Evolutionary conservation across 2,797 vertebrate genomes (phyloP).

Genomic region (Pipistrellus kuhlii): DNA sequence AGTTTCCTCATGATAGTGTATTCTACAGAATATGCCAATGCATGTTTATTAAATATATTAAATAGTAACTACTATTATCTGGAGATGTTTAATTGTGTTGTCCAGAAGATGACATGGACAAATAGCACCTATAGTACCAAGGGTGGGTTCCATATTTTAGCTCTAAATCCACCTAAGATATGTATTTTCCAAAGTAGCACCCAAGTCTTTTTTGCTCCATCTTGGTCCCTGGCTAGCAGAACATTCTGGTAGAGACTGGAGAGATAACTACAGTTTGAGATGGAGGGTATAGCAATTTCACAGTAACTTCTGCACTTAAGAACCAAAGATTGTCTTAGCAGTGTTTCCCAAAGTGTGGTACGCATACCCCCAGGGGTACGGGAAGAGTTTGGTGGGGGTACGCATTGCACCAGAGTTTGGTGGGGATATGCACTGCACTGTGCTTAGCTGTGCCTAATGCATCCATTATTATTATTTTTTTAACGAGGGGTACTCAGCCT

Average conservation of each 20-base stretch:
- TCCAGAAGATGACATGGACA: background rate
- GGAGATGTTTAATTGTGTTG: background rate
- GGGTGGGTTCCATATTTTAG: background rate
- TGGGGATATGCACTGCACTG: too few relatives aligned
- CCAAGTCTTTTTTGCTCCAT: background rate
- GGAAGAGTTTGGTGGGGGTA: too few relatives aligned
- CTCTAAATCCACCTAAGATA: background rate
- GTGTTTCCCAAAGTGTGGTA: too few relatives aligned
- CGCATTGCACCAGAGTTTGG: too few relatives aligned
- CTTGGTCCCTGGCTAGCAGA: background rate
- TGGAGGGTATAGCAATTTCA: background rate
- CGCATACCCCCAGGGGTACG: too few relatives aligned
- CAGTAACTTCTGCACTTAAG: slow-evolving; percentile 22
- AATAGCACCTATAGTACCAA: background rate
- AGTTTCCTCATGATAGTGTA: background rate
- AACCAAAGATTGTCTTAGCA: background rate
- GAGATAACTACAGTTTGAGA: background rate
- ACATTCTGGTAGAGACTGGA: background rate
- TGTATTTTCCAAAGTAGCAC: background rate
- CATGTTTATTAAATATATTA: background rate
- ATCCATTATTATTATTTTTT: too few relatives aligned
- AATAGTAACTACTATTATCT: background rate
- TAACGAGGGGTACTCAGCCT: too few relatives aligned
- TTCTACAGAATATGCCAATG: background rate
- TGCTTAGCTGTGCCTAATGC: too few relatives aligned